Percentiles rank a stretch among this genome's conserved stretches.
These are phyloP conservation scores for Ochlodes sylvanus DNA, from an alignment of 2,888 invertebrate genomes.

Conservation along the genomic window DNA sequence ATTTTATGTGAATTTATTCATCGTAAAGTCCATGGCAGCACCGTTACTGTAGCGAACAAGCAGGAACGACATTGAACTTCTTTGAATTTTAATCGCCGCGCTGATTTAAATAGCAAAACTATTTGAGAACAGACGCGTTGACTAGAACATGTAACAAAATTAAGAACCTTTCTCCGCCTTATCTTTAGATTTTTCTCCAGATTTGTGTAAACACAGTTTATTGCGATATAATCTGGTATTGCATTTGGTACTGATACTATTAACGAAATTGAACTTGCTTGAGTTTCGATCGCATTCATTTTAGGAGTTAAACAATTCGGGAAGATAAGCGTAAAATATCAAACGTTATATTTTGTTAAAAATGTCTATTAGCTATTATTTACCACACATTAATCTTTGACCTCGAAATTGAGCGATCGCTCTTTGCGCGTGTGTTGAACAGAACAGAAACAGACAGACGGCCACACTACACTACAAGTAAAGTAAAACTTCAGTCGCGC, in stretches of 20 bases:
- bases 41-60: not conserved
- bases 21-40: no score
- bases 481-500: conserved; percentile 49
- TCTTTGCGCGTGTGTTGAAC: conserved; percentile 10
- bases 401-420: conserved; percentile 44
- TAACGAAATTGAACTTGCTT: not conserved
- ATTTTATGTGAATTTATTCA: no score
- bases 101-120: no score
- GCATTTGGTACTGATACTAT: no score
- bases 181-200: no score
- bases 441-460: no score
- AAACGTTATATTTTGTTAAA: conserved; percentile 17
- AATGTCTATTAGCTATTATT: conserved; percentile 16
- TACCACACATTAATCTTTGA: conserved; percentile 47
- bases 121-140: no score
- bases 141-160: no score
- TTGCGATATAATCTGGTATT: no score
- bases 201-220: no score
- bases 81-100: no score
- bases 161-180: no score
- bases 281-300: not conserved
- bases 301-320: not conserved
- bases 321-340: conserved; percentile 6
- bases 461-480: not conserved
- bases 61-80: not conserved